Base-by-base conservation (phyloP, 1,140 invertebrate species). In the Varroa destructor region DNA sequence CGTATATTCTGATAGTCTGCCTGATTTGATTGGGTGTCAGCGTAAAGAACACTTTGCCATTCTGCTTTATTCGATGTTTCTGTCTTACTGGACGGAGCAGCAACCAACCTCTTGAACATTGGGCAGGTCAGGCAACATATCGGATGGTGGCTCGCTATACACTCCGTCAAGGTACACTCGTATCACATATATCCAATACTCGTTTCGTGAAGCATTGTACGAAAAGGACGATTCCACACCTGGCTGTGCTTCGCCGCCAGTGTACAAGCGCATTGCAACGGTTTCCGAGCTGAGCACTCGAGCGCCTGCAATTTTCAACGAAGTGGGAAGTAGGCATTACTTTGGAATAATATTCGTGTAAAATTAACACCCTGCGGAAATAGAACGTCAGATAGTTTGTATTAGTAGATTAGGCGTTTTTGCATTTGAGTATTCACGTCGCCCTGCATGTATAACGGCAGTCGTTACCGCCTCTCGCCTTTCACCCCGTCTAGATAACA, bases 111-210 rank as follows among this genome's bases (percentile, higher is more conserved):
- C 56, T 64, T 72, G 55, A 70, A 75, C 10, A 14, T 70, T 42
- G 37, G 74, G 73, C 12, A 71, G 40, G 3, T 71, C 43, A 6
- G 73, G 73, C 55, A 75, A 42, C 56, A 75, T 76, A 75, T 74
- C 57, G 71, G 25, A 10, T n/a, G 72, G 64, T 12, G 71, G 70
- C 55, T 74, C 75, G 10, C 54, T 43, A 71, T 72, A 75, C n/a
- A 40, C 40, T 72, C 74, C 76, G 10, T 73, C 74, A 10, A 76
- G 54, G 67, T 74, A 76, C 1, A 76, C 12, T 51, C 74, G 40
- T 40, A 77, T 72, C 6, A 76, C 72, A 71, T 73, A 75, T n/a
- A 77, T 74, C 71, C 70, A 76, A 46, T 76, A 73, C 70, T 75
- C 73, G 43, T 73, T 73, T 70, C 67, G 58, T 10, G 71, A 46